A percentile compares a stretch with the other conserved stretches of the same genome.
phyloP scores from a whole-genome alignment of 2,888 invertebrate genomes.

The Achlya flavicornis region DNA sequence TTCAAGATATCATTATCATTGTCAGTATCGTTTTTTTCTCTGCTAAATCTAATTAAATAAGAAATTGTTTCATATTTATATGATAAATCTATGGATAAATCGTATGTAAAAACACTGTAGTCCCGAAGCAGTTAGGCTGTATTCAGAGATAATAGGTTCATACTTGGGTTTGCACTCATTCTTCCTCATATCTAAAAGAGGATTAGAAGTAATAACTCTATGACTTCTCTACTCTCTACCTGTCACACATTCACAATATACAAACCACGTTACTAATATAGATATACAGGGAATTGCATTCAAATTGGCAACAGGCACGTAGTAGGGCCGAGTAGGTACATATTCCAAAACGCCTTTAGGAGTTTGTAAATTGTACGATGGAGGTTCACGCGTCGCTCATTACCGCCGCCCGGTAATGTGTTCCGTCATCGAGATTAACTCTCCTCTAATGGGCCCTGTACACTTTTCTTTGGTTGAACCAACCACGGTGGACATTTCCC shows the following conservation, averaged over 20 bases:
- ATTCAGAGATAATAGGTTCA: no score
- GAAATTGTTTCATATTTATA: no score
- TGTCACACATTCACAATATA: not conserved
- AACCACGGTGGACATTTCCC: not conserved
- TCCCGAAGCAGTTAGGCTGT: no score
- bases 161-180: no score
- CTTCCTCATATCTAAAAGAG: no score
- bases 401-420: slow-evolving; percentile 71
- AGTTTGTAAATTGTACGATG: slow-evolving; percentile 73
- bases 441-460: slow-evolving; percentile 67
- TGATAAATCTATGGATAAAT: no score
- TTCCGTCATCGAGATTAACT: slow-evolving; percentile 83
- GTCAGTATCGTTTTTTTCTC: no score
- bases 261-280: not conserved
- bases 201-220: no score
- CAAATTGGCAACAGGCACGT: slow-evolving; percentile 9
- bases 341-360: slow-evolving; percentile 68
- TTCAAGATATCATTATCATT: no score
- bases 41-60: no score
- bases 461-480: not conserved
- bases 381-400: slow-evolving; percentile 78
- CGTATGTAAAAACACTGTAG: no score
- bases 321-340: slow-evolving; percentile 17
- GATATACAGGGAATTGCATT: not conserved
- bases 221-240: no score